A percentile compares a stretch with the other conserved stretches of the same genome.
phyloP scores from a whole-genome alignment of 2,888 invertebrate genomes.

The Lordiphosa fenestrarum region DNA sequence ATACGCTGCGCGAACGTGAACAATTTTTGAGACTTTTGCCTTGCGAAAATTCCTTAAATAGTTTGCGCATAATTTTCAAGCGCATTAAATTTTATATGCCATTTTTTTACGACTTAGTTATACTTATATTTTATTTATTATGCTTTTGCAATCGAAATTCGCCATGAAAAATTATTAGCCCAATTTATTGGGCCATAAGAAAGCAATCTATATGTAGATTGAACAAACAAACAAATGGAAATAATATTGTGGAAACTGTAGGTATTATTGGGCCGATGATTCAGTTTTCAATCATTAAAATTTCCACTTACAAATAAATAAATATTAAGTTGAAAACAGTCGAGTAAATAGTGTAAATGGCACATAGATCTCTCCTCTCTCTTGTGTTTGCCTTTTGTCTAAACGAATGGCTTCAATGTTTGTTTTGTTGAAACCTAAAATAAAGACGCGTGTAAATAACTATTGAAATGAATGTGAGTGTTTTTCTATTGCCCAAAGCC shows the following conservation, averaged over 20 bases:
- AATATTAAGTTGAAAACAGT: constrained; percentile 33
- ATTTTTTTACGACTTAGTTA: constrained; percentile 63
- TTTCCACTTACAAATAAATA: constrained; percentile 48
- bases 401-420: constrained; percentile 53
- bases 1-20: constrained; percentile 39
- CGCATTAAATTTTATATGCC: constrained; percentile 72
- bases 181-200: constrained; percentile 65
- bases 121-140: constrained; percentile 70
- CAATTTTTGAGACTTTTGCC: constrained; percentile 8
- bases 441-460: constrained; percentile 64
- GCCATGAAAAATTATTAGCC: constrained; percentile 67
- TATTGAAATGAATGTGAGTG: constrained; percentile 28
- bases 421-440: constrained; percentile 48
- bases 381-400: background rate
- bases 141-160: constrained; percentile 51
- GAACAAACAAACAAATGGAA: background rate
- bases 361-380: constrained; percentile 16
- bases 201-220: constrained; percentile 47
- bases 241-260: constrained; percentile 18
- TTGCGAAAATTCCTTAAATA: constrained; percentile 51
- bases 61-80: constrained; percentile 71
- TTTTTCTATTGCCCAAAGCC: constrained; percentile 2
- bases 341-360: constrained; percentile 40
- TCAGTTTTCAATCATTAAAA: constrained; percentile 27
- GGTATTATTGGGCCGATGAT: constrained; percentile 8